These are phyloP conservation scores for Falco peregrinus DNA, from an alignment of 2,797 vertebrate genomes.

Conservation along the genomic window DNA sequence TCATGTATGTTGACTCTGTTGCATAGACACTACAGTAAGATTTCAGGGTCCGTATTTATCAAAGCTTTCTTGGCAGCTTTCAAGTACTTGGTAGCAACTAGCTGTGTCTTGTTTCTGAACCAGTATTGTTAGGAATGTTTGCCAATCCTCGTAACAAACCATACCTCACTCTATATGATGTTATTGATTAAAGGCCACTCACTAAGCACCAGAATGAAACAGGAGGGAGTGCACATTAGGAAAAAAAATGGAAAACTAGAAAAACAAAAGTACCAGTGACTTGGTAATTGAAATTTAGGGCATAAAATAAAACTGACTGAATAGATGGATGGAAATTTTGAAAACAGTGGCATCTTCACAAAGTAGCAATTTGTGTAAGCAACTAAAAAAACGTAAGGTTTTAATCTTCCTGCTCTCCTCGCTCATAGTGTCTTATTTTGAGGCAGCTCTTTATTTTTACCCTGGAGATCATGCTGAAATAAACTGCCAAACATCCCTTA, in stretches of 20 bases:
- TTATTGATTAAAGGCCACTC: background rate
- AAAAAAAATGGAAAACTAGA: background rate
- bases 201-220: background rate
- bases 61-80: background rate
- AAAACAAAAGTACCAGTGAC: background rate
- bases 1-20: background rate
- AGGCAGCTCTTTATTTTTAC: constrained; percentile 74
- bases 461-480: constrained; percentile 76
- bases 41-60: background rate
- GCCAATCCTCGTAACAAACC: background rate
- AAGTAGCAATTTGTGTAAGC: constrained; percentile 31
- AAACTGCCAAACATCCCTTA: constrained; percentile 83
- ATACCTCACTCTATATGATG: background rate
- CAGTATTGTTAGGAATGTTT: background rate
- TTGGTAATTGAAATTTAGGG: background rate
- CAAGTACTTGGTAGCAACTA: background rate
- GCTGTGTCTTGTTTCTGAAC: background rate
- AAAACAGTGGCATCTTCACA: background rate
- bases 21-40: background rate
- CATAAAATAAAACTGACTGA: background rate
- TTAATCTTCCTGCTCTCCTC: constrained; percentile 48
- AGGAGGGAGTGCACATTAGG: background rate
- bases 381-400: background rate
- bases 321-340: background rate
- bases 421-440: constrained; percentile 59